phyloP scores from a whole-genome alignment of 2,888 invertebrate genomes.

The Subacronicta megacephala region DNA sequence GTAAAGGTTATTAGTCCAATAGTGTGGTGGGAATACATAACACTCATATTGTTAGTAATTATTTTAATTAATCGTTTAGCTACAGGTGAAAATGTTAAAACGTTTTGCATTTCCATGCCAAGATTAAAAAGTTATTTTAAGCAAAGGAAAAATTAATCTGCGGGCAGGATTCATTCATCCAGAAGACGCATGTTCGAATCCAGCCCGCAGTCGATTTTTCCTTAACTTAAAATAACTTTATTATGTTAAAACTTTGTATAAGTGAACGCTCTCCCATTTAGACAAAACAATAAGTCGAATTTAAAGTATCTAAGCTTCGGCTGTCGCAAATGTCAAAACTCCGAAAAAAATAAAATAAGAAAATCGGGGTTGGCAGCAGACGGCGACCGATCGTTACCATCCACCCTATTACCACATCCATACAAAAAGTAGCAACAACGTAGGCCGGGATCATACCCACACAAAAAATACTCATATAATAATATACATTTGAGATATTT shows the following conservation, averaged over 20 bases:
- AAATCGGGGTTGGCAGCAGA: conserved; percentile 28
- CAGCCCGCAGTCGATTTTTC: no score
- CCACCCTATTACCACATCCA: conserved; percentile 15
- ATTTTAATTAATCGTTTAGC: no score
- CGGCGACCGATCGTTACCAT: conserved; percentile 17
- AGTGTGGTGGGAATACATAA: conserved; percentile 2
- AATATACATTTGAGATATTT: conserved; percentile 21
- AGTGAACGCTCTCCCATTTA: neutral
- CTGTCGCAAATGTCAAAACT: conserved; percentile 24
- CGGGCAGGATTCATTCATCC: no score
- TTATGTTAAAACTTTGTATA: no score
- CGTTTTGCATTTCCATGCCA: no score
- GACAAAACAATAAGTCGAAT: neutral
- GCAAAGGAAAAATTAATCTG: no score
- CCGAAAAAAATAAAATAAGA: conserved; percentile 39
- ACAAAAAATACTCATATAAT: conserved; percentile 17
- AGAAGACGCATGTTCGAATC: no score
- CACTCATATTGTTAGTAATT: neutral
- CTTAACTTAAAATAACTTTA: neutral
- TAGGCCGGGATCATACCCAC: conserved; percentile 3
- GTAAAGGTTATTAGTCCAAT: conserved; percentile 2
- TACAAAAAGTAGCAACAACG: conserved; percentile 4
- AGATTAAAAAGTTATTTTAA: no score
- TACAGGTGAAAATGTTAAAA: neutral
- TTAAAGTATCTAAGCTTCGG: conserved; percentile 23